phyloP scores from a whole-genome alignment of 2,797 vertebrate species.

The Acanthis flammea region DNA sequence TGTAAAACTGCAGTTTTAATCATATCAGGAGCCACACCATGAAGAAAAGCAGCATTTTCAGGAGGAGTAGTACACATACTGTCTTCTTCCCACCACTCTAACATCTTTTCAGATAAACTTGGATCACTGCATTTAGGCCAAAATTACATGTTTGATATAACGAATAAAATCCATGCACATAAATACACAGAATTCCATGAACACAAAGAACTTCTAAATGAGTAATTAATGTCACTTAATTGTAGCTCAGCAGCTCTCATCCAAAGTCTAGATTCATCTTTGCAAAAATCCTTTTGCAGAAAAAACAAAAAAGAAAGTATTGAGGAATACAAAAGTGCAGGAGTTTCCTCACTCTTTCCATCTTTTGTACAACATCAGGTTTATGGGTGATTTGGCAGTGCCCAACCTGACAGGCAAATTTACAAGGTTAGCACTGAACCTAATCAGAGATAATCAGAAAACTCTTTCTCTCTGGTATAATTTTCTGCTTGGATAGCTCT shows the following conservation, averaged over 20 bases:
- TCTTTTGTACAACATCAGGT: not conserved
- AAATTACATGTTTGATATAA: not conserved
- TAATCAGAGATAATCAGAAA: slow-evolving; percentile 57
- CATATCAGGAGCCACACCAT: not conserved
- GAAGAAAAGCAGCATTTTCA: not conserved
- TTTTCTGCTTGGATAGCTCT: slow-evolving; percentile 53
- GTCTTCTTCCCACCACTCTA: not conserved
- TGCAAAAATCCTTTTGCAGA: not conserved
- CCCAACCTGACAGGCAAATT: slow-evolving; percentile 22
- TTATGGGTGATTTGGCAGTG: not conserved
- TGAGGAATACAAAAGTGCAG: not conserved
- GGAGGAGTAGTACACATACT: not conserved
- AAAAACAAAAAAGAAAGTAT: not conserved
- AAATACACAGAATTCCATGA: not conserved
- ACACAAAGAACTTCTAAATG: not conserved
- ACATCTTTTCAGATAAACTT: not conserved
- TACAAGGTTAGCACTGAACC: slow-evolving; percentile 40
- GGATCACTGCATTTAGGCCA: not conserved
- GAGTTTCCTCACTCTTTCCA: not conserved
- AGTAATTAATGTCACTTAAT: not conserved
- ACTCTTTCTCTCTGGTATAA: not conserved
- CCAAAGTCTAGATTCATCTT: not conserved
- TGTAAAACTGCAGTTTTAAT: not conserved
- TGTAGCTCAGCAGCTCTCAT: not conserved
- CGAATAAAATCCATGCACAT: not conserved